These are phyloP conservation scores for Holothuria scabra DNA, from an alignment of 53 echinoderm and acorn worm species.

Conservation along the genomic window DNA sequence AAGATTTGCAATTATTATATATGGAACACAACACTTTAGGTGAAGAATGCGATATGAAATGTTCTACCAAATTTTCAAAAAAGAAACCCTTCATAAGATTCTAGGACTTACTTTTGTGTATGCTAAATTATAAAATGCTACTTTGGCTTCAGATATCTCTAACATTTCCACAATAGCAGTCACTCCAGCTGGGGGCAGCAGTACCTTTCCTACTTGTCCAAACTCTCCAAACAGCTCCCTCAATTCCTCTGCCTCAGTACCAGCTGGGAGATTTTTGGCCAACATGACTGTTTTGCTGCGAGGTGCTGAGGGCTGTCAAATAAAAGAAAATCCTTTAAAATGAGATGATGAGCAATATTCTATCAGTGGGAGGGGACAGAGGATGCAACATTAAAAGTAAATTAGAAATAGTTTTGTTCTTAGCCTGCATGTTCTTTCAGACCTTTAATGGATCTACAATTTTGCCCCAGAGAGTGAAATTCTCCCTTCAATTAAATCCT, in stretches of 20 bases:
- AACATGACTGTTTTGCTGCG: conserved; percentile 88
- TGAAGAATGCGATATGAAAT: no score
- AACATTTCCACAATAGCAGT: conserved; percentile 91
- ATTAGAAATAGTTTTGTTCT: background rate
- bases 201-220: conserved; percentile 81
- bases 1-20: no score
- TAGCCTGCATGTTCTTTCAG: background rate
- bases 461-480: no score
- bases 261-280: conserved; percentile 90
- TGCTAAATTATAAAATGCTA: conserved; percentile 85
- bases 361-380: background rate
- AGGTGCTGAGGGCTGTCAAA: conserved; percentile 74
- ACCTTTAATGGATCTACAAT: no score
- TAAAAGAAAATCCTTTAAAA: background rate
- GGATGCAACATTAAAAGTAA: background rate
- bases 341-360: no score
- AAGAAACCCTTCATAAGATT: no score
- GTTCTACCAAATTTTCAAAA: no score
- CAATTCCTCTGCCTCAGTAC: conserved; percentile 73
- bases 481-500: no score
- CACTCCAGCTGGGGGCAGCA: conserved; percentile 91
- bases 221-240: conserved; percentile 70
- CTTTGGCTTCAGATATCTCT: conserved; percentile 88
- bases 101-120: conserved; percentile 83
- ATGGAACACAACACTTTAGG: no score